Base-by-base conservation (phyloP, 2,888 invertebrate species). In the Ditylenchus weischeri region DNA sequence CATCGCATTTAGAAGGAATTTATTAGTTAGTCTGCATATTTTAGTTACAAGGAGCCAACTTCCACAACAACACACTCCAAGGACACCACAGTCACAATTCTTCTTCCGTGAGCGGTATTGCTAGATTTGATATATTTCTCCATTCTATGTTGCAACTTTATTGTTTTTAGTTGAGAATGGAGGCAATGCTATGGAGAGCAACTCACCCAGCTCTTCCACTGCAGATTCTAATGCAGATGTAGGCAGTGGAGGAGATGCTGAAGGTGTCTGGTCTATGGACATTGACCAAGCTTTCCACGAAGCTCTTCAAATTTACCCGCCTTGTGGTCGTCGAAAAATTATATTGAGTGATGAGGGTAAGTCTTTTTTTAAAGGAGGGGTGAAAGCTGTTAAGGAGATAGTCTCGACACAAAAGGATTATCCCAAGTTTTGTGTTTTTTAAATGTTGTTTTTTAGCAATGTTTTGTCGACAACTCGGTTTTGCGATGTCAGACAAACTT, bases 221-320 rank as follows among this genome's bases (percentile, higher is more conserved):
- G 29, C 29, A 43, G 75, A 74, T 36, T 74, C 73, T 8, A 72
- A 71, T 43, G 63, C 67, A 6, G 72, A 72, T 57, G 21, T 57
- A 38, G 62, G 48, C 59, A 67, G 63, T 23, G 66, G 69, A 19
- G 58, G 60, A 5, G 96, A 98, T 87, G 96, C 96, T 79, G 98
- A 99, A 87, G 98, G 98, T 81, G 98, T 99, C 71, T 99, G 98
- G 98, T 93, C 93, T 87, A 93, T 95, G 77, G 98, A 99, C 87
- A 98, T 98, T 86, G 98, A 99, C 86, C 96, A 98, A 69, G 81
- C 80, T 2, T 98, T 98, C 87, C 96, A 98, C 86, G 98, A 98
- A 88, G 98, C 98, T 76, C 88, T 99, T 85, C 93, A 95, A 47
- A 68, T 68, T 29, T 98, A 98, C 88, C 98, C 98, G 72, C 98